Evolutionary conservation across 2,797 vertebrate genomes (phyloP), one percentile per base, ranked within the genome.

Genomic region (Euthynnus affinis): DNA sequence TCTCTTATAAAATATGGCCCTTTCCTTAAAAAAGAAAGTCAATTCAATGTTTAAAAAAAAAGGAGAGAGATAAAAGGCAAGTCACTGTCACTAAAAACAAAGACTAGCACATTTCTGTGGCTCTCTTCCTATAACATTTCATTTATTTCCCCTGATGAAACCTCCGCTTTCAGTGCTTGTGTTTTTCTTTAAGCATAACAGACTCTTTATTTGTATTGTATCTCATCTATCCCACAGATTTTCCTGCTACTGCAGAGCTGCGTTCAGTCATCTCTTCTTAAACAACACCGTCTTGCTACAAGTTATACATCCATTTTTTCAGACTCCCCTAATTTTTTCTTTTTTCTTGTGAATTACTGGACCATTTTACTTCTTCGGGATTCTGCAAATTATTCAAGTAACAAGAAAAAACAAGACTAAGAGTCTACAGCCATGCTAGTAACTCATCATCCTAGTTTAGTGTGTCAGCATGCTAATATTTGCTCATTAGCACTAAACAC

Each of bases 91-190:
- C 17, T 52, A 51, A 20, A 64, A 67, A 87, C n/a, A 61, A 57
- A 55, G 23, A 46, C 18, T 7, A 34, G 29, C 10, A 18, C 27
- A 27, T 42, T 18, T 20, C 34, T 17, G 51, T 58, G 46, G 9
- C 55, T 66, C 40, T 60, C 18, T 44, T 37, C 23, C 25, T n/a
- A 34, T 44, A 44, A 15, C 42, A 42, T 52, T 49, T 61, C 20
- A n/a, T 44, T 72, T 56, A 80, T 74, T 77, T 71, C 71, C 71
- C 68, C 44, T 48, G 70, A 68, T 57, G 27, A 68, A 66, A 66
- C 9, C 6, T 12, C 74, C 2, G 1, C 23, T 9, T 7, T 72
- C 25, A 32, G 29, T 9, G 29, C 15, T 68, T 61, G 15, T 56
- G 22, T 58, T 63, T 58, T 32, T 40, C 15, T 22, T 77, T 52